Evolutionary conservation across 2,797 vertebrate genomes (phyloP), one percentile per base, ranked within the genome.

Genomic region (Tympanoctomys barrerae): DNA sequence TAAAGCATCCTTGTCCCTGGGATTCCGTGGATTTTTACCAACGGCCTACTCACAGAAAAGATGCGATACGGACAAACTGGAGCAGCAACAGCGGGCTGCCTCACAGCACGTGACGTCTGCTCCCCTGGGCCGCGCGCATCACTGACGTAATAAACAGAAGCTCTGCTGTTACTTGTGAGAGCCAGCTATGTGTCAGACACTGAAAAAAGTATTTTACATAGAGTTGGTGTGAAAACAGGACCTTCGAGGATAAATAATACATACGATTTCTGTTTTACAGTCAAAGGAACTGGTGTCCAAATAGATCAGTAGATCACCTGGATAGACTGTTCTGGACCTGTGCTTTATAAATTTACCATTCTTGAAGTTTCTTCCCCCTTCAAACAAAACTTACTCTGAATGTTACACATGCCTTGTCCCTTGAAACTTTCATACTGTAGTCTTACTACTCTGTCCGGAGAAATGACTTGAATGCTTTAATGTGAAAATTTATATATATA

Each of bases 351-450:
- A 79, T 70, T 94, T 90, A 70, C 33, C 10, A 6, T 94, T 90
- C 36, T 82, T 95, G 5, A 95, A 59, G 59, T 64, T 90, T 75
- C 62, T 92, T 71, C 12, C 33, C 91, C 86, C 39, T 87, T 87
- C 13, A 88, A 71, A 13, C 21, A 79, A 33, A 46, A 59, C 73
- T 28, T 94, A 57, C 42, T 92, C 33, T 42, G 77, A 75, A 16
- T 39, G 46, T 91, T 95, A 36, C 33, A 59, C 18, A 52, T 28
- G 71, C 79, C 36, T 7, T 87, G 0, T 64, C 13, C 49, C 10
- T 92, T 94, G 26, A 71, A 91, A 36, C 19, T 77, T 91, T 87
- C 28, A 46, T 54, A 26, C 42, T 54, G 7, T 52, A 57, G 59
- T 94, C 3, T 81, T 16, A 49, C 24, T 1, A 19, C 7, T 96